Base-by-base conservation (phyloP, 2,888 invertebrate species). In the Drosophila lacicola region DNA sequence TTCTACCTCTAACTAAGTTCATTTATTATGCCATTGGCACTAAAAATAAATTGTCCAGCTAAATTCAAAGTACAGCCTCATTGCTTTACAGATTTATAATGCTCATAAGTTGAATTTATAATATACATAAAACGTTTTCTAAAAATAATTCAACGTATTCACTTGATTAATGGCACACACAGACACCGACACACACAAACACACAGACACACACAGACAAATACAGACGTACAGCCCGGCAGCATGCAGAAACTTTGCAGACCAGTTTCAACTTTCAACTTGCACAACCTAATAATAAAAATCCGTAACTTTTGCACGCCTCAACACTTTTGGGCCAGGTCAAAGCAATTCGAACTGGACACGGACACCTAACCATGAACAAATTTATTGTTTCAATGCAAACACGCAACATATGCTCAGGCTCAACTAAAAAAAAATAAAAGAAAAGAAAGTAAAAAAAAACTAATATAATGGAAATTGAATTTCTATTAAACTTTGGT, bases 401-500 rank as follows among this genome's bases (percentile, higher is more conserved):
- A 70, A 63, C 71, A 63, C 51, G 71, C 82, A 77, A 79, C 82
- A 79, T 80, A 82, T 89, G 74, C 57, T 36, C 36, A 45, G 17
- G 60, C 39, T n/a, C 29, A 58, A 41, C 44, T n/a, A 33, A 54
- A 51, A 46, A 50, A 62, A 41, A 53, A 60, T 51, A 57, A 41
- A 50, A 45, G 17, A 17, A 9, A 33, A 19, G 53, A 63, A 50
- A 56, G 42, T 47, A 61, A 63, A 11, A 34, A 1, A 78, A 54
- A 46, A 46, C 57, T 56, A 65, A 77, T 70, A 82, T 77, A 85
- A 69, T 70, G 74, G 70, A 89, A 85, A 89, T 89, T 85, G 86
- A 82, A 85, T 85, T 85, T 85, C 80, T 85, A 82, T 85, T 82
- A 88, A 85, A 85, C 88, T 85, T 89, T 80, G 80, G 73, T 69